phyloP scores from a whole-genome alignment of 92 coral and sea anemone species.

The Hydrozoanthus gracilis region DNA sequence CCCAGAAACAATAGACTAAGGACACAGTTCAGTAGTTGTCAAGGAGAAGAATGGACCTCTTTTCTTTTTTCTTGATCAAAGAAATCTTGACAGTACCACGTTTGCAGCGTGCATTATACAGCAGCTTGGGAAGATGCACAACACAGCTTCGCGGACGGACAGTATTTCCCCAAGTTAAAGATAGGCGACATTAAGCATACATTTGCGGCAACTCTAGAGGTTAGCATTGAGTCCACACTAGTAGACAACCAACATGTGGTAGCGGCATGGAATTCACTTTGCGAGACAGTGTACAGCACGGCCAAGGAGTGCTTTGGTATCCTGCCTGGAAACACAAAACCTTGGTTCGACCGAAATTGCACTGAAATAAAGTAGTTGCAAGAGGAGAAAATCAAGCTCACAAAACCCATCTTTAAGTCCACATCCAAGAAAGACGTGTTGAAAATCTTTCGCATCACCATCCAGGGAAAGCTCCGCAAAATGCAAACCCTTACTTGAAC shows the following conservation, averaged over 20 bases:
- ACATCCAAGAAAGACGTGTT: background rate
- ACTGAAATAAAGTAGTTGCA: background rate
- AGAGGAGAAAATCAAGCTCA: background rate
- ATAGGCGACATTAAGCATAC: too few species aligned
- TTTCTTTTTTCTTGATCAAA: slow-evolving; percentile 68
- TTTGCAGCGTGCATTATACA: slow-evolving; percentile 68
- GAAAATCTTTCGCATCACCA: background rate
- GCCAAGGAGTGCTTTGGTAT: background rate
- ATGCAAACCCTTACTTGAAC: slow-evolving; percentile 34
- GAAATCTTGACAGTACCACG: slow-evolving; percentile 63
- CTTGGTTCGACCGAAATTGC: slow-evolving; percentile 12
- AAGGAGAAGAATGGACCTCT: slow-evolving; percentile 69
- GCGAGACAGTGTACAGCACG: background rate
- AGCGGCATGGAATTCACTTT: background rate
- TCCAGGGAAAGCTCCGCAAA: background rate
- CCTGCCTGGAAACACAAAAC: background rate
- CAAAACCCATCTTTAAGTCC: slow-evolving; percentile 4
- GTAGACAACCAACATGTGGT: background rate
- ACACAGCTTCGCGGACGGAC: slow-evolving; percentile 64
- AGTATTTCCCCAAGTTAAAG: slow-evolving; percentile 45
- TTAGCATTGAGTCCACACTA: background rate
- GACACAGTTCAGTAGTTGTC: slow-evolving; percentile 70
- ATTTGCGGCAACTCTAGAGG: background rate
- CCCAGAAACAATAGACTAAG: slow-evolving; percentile 81
- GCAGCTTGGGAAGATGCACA: slow-evolving; percentile 39